Percentiles rank a stretch among this genome's conserved stretches.
Conservation (phyloP, 2,113 vertebrate species). For the Leucopsar rothschildi region DNA sequence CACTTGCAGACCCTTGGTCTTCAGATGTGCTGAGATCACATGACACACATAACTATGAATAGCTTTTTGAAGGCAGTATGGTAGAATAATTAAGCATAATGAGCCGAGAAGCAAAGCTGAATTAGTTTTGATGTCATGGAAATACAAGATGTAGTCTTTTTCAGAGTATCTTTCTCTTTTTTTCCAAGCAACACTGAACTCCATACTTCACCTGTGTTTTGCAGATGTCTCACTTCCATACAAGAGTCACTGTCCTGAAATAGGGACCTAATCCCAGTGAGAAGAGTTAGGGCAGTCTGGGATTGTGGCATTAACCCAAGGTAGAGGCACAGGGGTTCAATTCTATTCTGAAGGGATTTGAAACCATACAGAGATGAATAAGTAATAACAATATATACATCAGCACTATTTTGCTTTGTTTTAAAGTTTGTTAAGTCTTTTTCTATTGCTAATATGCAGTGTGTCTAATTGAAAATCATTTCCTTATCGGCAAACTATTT, state of each 20-base stretch:
- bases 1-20: not conserved
- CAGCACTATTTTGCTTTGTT: not conserved
- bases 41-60: not conserved
- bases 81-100: not conserved
- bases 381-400: not conserved
- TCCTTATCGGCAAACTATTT: not conserved
- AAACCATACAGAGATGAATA: not conserved
- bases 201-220: not conserved
- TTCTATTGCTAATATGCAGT: not conserved
- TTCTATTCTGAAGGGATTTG: not conserved
- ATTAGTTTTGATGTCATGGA: not conserved
- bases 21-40: not conserved
- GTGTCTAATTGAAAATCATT: not conserved
- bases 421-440: not conserved
- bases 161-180: not conserved
- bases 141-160: not conserved
- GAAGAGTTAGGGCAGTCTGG: not conserved
- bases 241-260: not conserved
- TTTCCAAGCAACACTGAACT: not conserved
- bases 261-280: not conserved
- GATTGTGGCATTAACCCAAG: not conserved
- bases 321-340: not conserved
- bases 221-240: accelerated
- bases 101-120: not conserved
- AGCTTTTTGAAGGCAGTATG: not conserved